Evolutionary conservation across 2,888 invertebrate genomes (phyloP), one percentile per base, ranked within the genome.

Genomic region (Apamea sordens): DNA sequence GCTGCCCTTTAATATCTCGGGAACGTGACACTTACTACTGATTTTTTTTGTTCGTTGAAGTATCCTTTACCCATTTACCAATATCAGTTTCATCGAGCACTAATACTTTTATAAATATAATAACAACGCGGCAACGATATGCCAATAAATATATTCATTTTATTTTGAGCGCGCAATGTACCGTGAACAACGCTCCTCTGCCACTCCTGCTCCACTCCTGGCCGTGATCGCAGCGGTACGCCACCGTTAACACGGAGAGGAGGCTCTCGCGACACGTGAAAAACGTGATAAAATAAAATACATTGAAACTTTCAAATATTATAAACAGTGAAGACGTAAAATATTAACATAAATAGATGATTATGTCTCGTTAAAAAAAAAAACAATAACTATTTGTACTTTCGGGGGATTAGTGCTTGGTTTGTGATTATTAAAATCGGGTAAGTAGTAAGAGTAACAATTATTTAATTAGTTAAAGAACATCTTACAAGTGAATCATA

Each of bases 311-410:
- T 21, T 36, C 21, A 41, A 65, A 47, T 8, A n/a, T 32, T 10
- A 10, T 13, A 21, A 63, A 76, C 56, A 78, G 56, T 78, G 79
- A 47, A 36, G 5, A 50, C 1, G 7, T 32, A 28, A 65, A 77
- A n/a, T 50, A 28, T 21, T 32, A 56, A 18, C 15, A 21, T 3
- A 68, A 21, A 0, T 18, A 18, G 8, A 18, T 63, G 2, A 24
- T 21, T 36, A 21, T 36, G 4, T 32, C 1, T n/a, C 10, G 24
- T 36, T n/a, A 41, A 15, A 47, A 47, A 47, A 47, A 47, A 24
- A 5, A 36, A 36, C 13, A 65, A 13, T 15, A 24, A 8, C 1
- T 50, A 24, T 24, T 32, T 15, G 13, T 50, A 24, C 1, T 32
- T 70, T 50, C 24, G 8, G 21, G 21, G 13, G 5, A 13, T 21